phyloP scores from a whole-genome alignment of 2,888 invertebrate species.

The Cerceris ruficornis region DNA sequence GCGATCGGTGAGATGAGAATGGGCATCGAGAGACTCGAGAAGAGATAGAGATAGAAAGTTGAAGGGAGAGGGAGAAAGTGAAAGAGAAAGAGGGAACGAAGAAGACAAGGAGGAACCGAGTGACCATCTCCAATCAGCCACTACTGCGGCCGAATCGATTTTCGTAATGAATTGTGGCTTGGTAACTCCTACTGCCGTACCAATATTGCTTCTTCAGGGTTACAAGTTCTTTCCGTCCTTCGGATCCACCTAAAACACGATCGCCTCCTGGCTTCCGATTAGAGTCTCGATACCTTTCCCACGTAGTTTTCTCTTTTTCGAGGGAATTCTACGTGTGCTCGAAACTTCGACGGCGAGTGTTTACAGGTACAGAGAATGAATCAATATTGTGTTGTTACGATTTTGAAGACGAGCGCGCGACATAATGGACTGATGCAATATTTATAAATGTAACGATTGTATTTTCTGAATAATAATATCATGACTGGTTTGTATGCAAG shows the following conservation, averaged over 20 bases:
- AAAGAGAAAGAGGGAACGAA: constrained; percentile 24
- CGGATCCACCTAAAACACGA: constrained; percentile 62
- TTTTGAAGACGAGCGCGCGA: no score
- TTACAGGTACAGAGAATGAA: neutral
- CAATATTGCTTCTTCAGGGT: constrained; percentile 79
- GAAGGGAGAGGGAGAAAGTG: constrained; percentile 19
- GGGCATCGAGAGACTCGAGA: constrained; percentile 13
- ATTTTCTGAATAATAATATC: no score
- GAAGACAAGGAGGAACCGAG: constrained; percentile 46
- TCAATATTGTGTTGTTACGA: no score
- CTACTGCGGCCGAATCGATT: constrained; percentile 76
- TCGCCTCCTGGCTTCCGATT: constrained; percentile 56
- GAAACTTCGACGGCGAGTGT: neutral
- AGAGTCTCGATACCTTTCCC: constrained; percentile 53
- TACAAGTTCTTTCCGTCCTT: constrained; percentile 70
- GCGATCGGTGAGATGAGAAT: constrained; percentile 59
- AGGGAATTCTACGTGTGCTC: constrained; percentile 10
- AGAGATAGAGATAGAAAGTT: constrained; percentile 25
- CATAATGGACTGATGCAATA: no score
- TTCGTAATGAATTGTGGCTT: constrained; percentile 79
- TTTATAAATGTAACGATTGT: no score
- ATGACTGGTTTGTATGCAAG: no score
- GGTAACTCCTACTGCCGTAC: constrained; percentile 67
- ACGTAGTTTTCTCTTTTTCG: constrained; percentile 13
- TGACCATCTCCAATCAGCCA: constrained; percentile 75